phyloP scores from a whole-genome alignment of 2,888 invertebrate genomes.

The Holacanthella duospinosa region DNA sequence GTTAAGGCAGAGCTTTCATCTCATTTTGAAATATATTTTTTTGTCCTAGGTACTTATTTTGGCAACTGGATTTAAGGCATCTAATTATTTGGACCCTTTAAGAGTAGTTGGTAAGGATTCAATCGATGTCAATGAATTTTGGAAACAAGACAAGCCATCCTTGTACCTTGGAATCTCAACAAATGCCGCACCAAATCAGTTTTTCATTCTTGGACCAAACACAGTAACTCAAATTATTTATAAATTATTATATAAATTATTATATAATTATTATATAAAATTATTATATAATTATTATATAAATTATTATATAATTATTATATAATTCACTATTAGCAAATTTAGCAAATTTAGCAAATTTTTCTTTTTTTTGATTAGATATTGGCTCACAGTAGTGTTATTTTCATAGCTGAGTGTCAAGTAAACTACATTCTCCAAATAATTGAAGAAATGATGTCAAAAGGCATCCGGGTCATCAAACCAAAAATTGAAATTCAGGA shows the following conservation, averaged over 20 bases:
- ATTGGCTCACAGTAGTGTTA: constrained; percentile 4
- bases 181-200: constrained; percentile 20
- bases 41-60: constrained; percentile 22
- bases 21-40: neutral
- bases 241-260: too few species aligned
- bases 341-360: neutral
- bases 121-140: constrained; percentile 17
- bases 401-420: constrained; percentile 19
- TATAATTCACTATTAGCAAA: too few species aligned
- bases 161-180: constrained; percentile 19
- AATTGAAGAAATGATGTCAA: constrained; percentile 19
- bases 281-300: too few species aligned
- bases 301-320: too few species aligned
- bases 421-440: constrained; percentile 20
- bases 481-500: constrained; percentile 20
- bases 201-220: constrained; percentile 13
- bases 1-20: neutral
- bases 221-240: too few species aligned
- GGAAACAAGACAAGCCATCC: constrained; percentile 22
- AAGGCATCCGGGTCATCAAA: constrained; percentile 6
- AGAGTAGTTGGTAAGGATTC: constrained; percentile 17
- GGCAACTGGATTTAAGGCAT: constrained; percentile 30
- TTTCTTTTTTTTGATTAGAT: neutral
- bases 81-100: constrained; percentile 28
- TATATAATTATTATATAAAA: too few species aligned